These are phyloP conservation scores for Miichthys miiuy DNA, from an alignment of 2,797 vertebrate genomes.

Conservation along the genomic window DNA sequence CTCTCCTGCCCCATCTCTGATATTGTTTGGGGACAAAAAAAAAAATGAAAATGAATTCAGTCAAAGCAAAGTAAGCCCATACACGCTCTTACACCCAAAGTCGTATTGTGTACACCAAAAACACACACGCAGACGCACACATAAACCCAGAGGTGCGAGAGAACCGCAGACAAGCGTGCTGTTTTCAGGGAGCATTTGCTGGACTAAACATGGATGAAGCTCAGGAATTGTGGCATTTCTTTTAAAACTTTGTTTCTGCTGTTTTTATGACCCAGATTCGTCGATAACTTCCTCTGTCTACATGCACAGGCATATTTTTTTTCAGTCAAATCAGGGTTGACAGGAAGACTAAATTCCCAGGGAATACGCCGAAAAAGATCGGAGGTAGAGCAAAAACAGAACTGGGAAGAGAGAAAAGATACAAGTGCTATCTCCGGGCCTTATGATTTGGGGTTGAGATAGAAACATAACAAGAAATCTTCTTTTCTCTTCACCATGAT, in stretches of 20 bases:
- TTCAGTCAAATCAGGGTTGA: slow-evolving; percentile 27
- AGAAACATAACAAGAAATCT: not conserved
- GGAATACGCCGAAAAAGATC: slow-evolving; percentile 18
- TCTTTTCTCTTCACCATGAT: not conserved
- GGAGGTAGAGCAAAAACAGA: slow-evolving; percentile 17
- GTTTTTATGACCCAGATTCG: slow-evolving; percentile 50
- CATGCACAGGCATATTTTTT: not conserved
- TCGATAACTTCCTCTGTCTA: slow-evolving; percentile 21
- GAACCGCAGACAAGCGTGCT: slow-evolving; percentile 33
- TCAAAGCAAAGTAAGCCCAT: slow-evolving; percentile 53
- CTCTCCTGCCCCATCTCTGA: slow-evolving; percentile 51
- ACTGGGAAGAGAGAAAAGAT: slow-evolving; percentile 1
- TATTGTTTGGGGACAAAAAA: slow-evolving; percentile 73
- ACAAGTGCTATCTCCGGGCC: slow-evolving; percentile 2
- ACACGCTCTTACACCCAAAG: too few species aligned
- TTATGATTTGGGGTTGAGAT: not conserved
- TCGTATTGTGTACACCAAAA: slow-evolving; percentile 47
- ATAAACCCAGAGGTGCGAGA: slow-evolving; percentile 15
- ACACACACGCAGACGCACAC: slow-evolving; percentile 36
- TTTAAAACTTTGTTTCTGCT: slow-evolving; percentile 2
- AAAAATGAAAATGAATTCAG: slow-evolving; percentile 63
- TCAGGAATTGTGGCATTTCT: slow-evolving; percentile 1
- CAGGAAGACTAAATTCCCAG: slow-evolving; percentile 28
- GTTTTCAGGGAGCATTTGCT: slow-evolving; percentile 44
- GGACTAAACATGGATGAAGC: slow-evolving; percentile 19